Conservation (phyloP, 2,113 vertebrate genomes). For the Solenodon paradoxus region DNA sequence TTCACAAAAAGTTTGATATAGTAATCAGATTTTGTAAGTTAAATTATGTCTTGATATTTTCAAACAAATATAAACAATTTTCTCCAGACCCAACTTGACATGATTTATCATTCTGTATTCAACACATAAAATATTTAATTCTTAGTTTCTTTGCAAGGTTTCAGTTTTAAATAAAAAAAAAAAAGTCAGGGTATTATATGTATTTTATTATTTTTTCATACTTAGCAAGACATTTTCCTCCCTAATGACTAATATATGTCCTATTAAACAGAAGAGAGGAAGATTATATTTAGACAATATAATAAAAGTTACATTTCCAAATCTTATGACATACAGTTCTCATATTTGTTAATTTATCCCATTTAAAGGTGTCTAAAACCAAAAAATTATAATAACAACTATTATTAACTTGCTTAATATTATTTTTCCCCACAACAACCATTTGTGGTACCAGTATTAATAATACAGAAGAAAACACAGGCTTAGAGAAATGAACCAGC, state of each 20-base stretch:
- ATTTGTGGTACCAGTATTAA: neutral
- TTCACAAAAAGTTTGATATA: neutral
- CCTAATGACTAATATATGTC: neutral
- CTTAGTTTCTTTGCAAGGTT: neutral
- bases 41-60: neutral
- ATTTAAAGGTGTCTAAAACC: neutral
- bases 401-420: neutral
- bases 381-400: neutral
- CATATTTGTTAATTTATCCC: neutral
- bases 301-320: neutral
- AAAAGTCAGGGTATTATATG: neutral
- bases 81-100: neutral
- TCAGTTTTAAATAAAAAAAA: constrained; percentile 36
- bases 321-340: neutral
- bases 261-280: neutral
- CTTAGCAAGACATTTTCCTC: neutral
- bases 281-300: neutral
- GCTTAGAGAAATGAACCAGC: neutral
- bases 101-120: neutral
- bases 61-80: neutral
- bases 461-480: neutral
- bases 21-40: constrained; percentile 15
- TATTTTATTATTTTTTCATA: neutral
- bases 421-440: neutral
- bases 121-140: constrained; percentile 45